Percentiles rank a stretch among this genome's conserved stretches.
Conservation (phyloP, 2,797 vertebrate genomes). For the Martes flavigula region DNA sequence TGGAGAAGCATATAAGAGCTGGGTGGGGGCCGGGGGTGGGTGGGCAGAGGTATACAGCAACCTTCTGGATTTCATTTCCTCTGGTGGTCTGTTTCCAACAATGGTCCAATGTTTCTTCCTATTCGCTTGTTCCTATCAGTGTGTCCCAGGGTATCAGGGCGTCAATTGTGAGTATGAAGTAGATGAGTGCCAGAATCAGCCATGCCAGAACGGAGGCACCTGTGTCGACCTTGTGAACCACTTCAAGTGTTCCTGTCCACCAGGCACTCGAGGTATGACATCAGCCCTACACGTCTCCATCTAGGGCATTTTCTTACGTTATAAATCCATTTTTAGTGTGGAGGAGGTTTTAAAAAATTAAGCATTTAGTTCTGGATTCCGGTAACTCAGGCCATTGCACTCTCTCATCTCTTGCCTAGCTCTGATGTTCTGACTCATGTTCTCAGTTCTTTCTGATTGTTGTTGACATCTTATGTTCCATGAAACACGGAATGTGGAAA, state of each 20-base stretch:
- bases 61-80: not conserved
- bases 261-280: slow-evolving; percentile 91
- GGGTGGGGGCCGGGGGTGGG: too few species aligned
- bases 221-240: slow-evolving; percentile 94
- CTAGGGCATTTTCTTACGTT: not conserved
- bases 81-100: not conserved
- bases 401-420: not conserved
- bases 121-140: slow-evolving; percentile 83
- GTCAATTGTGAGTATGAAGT: slow-evolving; percentile 96
- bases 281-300: not conserved
- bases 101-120: not conserved
- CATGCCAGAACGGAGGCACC: slow-evolving; percentile 92
- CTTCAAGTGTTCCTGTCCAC: slow-evolving; percentile 93
- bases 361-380: not conserved
- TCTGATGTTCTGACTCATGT: not conserved
- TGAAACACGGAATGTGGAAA: not conserved
- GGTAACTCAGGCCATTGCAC: not conserved
- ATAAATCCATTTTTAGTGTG: not conserved
- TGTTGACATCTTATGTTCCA: not conserved
- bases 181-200: slow-evolving; percentile 93
- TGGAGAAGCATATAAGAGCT: not conserved
- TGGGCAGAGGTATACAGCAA: not conserved
- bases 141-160: slow-evolving; percentile 94
- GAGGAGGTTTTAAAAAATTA: not conserved
- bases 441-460: not conserved